These are phyloP conservation scores for Astyanax mexicanus DNA, from an alignment of 2,797 vertebrate genomes.

Conservation along the genomic window DNA sequence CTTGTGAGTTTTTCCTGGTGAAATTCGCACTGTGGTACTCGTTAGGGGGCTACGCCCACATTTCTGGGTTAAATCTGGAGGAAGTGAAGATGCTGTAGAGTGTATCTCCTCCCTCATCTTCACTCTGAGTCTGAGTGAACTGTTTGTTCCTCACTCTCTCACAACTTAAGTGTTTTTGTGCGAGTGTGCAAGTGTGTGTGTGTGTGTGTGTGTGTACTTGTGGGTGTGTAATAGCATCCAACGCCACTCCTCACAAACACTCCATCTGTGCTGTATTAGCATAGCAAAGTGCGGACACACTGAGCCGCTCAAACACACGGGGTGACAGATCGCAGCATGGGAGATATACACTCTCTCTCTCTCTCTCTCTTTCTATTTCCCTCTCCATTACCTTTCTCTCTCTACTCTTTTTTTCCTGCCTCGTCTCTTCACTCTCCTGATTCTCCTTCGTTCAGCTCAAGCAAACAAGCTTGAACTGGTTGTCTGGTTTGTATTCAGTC, in stretches of 20 bases:
- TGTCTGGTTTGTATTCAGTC: too few species aligned
- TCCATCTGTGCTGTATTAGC: constrained; percentile 58
- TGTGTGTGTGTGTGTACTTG: constrained; percentile 26
- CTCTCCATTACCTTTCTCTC: neutral
- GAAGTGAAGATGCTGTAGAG: neutral
- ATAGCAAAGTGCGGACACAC: constrained; percentile 48
- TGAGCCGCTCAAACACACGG: constrained; percentile 38
- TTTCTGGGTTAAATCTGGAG: neutral
- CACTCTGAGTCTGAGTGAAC: constrained; percentile 5
- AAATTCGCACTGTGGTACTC: too few species aligned
- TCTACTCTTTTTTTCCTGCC: neutral
- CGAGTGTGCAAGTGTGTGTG: constrained; percentile 23
- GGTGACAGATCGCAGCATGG: constrained; percentile 21
- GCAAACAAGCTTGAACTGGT: too few species aligned
- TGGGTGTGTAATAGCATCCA: constrained; percentile 45
- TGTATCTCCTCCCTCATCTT: neutral
- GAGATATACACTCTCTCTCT: neutral
- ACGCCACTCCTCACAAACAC: constrained; percentile 42
- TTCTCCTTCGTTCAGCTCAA: too few species aligned
- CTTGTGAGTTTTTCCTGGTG: neutral
- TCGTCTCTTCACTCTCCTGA: neutral
- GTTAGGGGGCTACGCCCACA: too few species aligned
- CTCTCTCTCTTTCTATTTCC: neutral
- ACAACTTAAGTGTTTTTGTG: constrained; percentile 25
- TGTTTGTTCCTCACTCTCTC: constrained; percentile 28